Base-by-base conservation (phyloP, 2,888 invertebrate genomes). In the Eurytoma adleriae region DNA sequence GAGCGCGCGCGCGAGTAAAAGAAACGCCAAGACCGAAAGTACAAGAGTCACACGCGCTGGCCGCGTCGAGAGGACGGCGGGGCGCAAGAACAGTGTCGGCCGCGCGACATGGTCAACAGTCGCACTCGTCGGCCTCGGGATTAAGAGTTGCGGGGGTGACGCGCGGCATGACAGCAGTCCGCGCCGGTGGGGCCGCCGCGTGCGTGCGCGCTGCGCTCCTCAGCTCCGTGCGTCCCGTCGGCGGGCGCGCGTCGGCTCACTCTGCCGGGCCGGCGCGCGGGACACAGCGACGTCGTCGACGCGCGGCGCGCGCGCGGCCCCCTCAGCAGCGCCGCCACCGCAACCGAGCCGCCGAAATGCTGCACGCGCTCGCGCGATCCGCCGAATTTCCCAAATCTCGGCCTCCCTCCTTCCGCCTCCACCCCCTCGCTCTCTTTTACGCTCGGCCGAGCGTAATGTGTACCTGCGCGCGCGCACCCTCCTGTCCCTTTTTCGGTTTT, bases 161-260 rank as follows among this genome's bases (percentile, higher is more conserved):
- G 40, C 40, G 40, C 40, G 40, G 40, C 40, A 40, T 40, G 40
- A 40, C 40, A 40, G 40, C 40, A 24, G 18, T 16, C 16, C 13
- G 14, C 54, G 54, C n/a, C 14, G 13, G 54, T 54, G 54, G 14
- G 54, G 14, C 54, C n/a, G 54, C 14, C n/a, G 54, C 54, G 54
- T 54, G 54, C n/a, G 16, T 54, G 54, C 16, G 54, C 40, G 40
- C 40, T 40, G 40, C 40, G 7, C 40, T 13, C 13, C 30, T 20
- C 59, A 24, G 24, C 24, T 24, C 24, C 24, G 24, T 18, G 59
- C 61, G 27, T 20, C 20, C 13, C 59, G 71, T 67, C 50, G 50
- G 7, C 56, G 56, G 16, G 0, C 40, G 27, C 74, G 74, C 66
- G 56, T 66, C 74, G 66, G 74, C 71, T 61, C 27, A 52, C 71